phyloP scores from a whole-genome alignment of 1,140 invertebrate genomes.

The Nebria ingens region DNA sequence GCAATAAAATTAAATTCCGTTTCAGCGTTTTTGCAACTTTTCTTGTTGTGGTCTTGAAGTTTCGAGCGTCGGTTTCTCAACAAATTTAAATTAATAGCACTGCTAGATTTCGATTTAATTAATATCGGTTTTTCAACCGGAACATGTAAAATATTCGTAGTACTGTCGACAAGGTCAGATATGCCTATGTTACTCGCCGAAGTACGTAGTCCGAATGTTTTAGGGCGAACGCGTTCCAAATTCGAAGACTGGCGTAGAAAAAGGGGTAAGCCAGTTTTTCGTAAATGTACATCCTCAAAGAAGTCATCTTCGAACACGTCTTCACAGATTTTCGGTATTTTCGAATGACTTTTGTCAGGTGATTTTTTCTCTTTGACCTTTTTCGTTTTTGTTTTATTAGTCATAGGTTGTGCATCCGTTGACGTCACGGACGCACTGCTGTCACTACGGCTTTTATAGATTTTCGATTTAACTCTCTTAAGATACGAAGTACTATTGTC shows the following conservation, averaged over 20 bases:
- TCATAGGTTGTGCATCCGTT: constrained; percentile 15
- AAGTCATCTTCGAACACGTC: neutral
- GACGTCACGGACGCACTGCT: constrained; percentile 7
- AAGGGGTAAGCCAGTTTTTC: constrained; percentile 25
- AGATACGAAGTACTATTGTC: constrained; percentile 27
- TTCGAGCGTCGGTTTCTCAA: constrained; percentile 22
- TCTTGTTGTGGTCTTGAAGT: constrained; percentile 12
- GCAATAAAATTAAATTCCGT: constrained; percentile 32
- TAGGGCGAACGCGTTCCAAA: constrained; percentile 26
- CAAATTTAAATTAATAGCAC: constrained; percentile 32
- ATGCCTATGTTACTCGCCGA: constrained; percentile 18
- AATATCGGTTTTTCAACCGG: constrained; percentile 24
- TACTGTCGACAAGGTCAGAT: constrained; percentile 12
- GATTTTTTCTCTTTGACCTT: constrained; percentile 22
- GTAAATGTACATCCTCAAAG: constrained; percentile 4
- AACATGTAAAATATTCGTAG: constrained; percentile 2
- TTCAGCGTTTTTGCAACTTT: constrained; percentile 22
- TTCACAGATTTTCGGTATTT: constrained; percentile 12
- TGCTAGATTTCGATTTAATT: constrained; percentile 32
- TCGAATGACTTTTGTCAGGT: constrained; percentile 23
- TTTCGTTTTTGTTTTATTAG: constrained; percentile 24
- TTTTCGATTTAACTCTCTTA: constrained; percentile 30
- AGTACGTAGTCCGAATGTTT: constrained; percentile 21
- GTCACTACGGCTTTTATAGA: constrained; percentile 31
- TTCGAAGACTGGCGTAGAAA: constrained; percentile 31